Conservation (phyloP, 2,113 vertebrate genomes). For the Ammodytes marinus region DNA sequence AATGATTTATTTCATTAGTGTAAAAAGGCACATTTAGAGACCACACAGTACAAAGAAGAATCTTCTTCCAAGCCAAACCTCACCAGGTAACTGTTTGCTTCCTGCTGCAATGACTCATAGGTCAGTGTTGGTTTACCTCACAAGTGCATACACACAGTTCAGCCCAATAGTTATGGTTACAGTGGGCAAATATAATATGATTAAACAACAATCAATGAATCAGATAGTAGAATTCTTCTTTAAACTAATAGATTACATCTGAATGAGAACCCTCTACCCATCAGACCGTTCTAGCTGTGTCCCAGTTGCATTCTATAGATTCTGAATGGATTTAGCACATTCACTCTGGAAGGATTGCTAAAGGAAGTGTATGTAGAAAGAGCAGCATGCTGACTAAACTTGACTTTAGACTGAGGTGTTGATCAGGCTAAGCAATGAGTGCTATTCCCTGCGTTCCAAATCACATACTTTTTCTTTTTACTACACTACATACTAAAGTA, state of each 20-base stretch:
- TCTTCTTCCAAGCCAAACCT: not conserved
- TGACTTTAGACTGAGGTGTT: not conserved
- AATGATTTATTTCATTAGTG: constrained; percentile 60
- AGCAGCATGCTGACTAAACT: not conserved
- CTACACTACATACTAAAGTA: too few species aligned
- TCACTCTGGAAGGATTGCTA: not conserved
- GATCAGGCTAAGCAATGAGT: too few species aligned
- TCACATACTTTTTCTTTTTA: too few species aligned
- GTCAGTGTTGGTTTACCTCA: not conserved
- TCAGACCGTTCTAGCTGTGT: not conserved
- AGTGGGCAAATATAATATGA: not conserved
- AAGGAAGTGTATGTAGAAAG: not conserved
- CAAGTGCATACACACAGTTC: not conserved
- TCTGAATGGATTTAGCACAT: not conserved
- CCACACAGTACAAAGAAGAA: constrained; percentile 25
- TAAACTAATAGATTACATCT: not conserved
- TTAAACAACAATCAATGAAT: constrained; percentile 9
- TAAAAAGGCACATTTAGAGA: constrained; percentile 73
- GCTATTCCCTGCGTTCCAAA: too few species aligned
- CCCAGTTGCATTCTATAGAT: not conserved
- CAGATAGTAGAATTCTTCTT: not conserved
- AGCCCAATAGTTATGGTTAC: not conserved
- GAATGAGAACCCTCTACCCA: not conserved
- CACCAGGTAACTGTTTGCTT: not conserved
- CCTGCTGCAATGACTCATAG: not conserved